Evolutionary conservation across 2,888 invertebrate genomes (phyloP), one percentile per base, ranked within the genome.

Genomic region (Platerodrilus igneus): DNA sequence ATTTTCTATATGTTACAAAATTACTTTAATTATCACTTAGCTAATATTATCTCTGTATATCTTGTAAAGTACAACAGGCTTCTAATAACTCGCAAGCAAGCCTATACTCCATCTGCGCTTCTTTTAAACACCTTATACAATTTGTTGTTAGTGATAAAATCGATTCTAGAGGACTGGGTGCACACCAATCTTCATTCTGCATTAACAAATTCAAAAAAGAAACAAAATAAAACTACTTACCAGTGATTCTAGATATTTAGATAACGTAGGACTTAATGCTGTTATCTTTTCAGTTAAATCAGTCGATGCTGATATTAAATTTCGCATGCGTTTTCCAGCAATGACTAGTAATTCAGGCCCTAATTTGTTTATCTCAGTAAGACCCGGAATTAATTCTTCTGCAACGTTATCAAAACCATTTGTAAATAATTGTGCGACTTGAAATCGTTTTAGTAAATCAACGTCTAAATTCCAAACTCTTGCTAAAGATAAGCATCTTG

Each of bases 261-360:
- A 79, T 1, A 93, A 70, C 15, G 80, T 74, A 3, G 91, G 85
- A 41, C 86, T 85, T 47, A 91, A 76, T 4, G 83, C 79, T 1
- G 87, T 81, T 26, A 91, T 76, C 70, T 78, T 82, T 63, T 72
- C 79, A 51, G 75, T 78, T 53, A 77, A 73, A 60, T 70, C 68
- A 47, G 66, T 77, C 42, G 77, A 76, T 53, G 69, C 77, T 52
- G 71, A 76, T 53, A 81, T 73, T 50, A 74, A 78, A 27, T 80
- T 74, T 62, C 81, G 79, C 43, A 94, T 67, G 48, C 94, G 75
- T 60, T 86, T 82, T 4, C 86, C 89, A n/a, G 85, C 86, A 36
- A 94, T 78, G 15, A 82, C 78, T 15, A 93, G 66, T 41, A 95
- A 70, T 47, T 84, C 77, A 1, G 77, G 72, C 6, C 88, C 80